Base-by-base conservation (phyloP, 2,888 invertebrate genomes). In the Encarsia formosa region DNA sequence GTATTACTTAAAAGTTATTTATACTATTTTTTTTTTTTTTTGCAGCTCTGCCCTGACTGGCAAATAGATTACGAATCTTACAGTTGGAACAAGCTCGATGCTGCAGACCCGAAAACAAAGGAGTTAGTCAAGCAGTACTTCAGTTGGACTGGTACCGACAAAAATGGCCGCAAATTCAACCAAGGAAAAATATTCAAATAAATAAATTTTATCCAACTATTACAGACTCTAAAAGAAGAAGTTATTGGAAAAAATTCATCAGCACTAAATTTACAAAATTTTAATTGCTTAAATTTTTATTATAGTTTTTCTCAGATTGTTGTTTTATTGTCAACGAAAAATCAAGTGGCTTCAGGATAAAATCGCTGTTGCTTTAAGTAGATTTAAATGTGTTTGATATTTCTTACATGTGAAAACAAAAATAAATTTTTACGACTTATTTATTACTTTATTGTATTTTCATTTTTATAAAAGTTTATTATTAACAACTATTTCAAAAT, bases 121-220 rank as follows among this genome's bases (percentile, higher is more conserved):
- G 81, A 86, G 63, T 74, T 94, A 50, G 91, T 98, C 13, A 78
- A 84, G 59, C 87, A 94, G 67, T 97, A 96, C 78, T 88, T 97
- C 76, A 82, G 88, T 37, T 95, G 94, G 94, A 79, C 81, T 63
- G 96, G 95, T 57, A 75, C 79, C 18, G 93, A 97, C 76, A 89
- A 88, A 73, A 75, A 81, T 45, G 97, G 94, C 54, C 89, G 95
- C 73, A 83, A 86, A 72, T 96, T 97, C 82, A 96, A 95, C 79
- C 94, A 98, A 81, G 99, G 98, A 77, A 99, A 99, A 81, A 90
- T 98, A 77, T 99, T 97, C 83, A 99, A 99, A 81, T 99, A 84
- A 82, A 83, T 81, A 69, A 53, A 60, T 60, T 65, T 56, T 57
- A 50, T 52, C 56, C 63, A 57, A 63, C 62, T 51, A 55, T 60